Base-by-base conservation (phyloP, 2,113 vertebrate species). In the Azemiops feae region DNA sequence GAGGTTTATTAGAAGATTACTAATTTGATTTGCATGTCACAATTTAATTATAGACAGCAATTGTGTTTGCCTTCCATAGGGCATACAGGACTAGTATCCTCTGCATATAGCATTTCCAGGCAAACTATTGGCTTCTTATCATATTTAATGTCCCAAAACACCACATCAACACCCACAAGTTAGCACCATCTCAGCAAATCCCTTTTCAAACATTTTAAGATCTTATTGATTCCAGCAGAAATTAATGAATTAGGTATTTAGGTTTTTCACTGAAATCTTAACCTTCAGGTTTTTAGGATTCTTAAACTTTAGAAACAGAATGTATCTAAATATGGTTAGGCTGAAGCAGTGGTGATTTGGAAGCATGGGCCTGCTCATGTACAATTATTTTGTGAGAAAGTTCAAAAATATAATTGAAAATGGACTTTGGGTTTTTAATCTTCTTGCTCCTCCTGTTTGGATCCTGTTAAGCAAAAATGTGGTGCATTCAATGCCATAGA, bases 391-490 rank as follows among this genome's bases (percentile, higher is more conserved):
- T 91, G 45, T 86, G 93, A 93, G 94, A 96, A 93, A 30, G 91
- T 89, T 94, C 91, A 88, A 91, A 90, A 50, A 69, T 69, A 94
- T 94, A 81, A 81, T 81, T 57, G 74, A 81, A 94, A 95, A 94
- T 90, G 92, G 90, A 95, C 95, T 93, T 92, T 89, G 34, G 69
- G 94, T 95, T 92, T 96, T 87, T 94, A 95, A 92, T 92, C 22
- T 74, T 91, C 92, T 94, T 53, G 93, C 91, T 94, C 12, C 27
- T 89, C 95, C 89, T 94, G 96, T 96, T 86, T 64, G 25, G 16
- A n/a, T 20, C 0, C 45, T 86, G 74, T 88, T 91, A 96, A 93
- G 53, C 5, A 23, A 14, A 27, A 8, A 54, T 18, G 39, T 53
- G 86, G 30, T 93, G 74, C 74, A 93, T 89, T 92, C 93, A 91